Evolutionary conservation across 1,140 invertebrate species (phyloP).

Genomic region (Spodoptera litura): DNA sequence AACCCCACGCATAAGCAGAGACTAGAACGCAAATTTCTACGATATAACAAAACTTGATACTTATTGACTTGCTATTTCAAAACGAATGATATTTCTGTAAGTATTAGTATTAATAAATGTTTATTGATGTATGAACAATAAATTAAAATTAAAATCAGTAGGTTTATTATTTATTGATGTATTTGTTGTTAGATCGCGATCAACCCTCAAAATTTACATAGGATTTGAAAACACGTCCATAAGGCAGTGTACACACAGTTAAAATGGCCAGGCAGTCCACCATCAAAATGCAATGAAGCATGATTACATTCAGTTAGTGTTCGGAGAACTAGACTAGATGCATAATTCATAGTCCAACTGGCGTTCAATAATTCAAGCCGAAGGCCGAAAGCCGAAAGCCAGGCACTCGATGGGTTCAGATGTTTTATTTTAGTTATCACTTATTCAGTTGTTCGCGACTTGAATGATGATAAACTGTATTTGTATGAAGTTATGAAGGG

Average conservation of each 20-base stretch:
- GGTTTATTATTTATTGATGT: too few species aligned
- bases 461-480: conserved; percentile 41
- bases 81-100: too few species aligned
- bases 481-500: conserved; percentile 34
- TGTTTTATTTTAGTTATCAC: conserved; percentile 45
- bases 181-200: too few species aligned
- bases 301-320: conserved; percentile 45
- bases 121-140: too few species aligned
- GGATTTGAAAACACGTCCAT: neutral
- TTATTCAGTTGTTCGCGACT: conserved; percentile 42
- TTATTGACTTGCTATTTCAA: too few species aligned
- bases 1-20: too few species aligned
- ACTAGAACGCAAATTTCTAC: too few species aligned
- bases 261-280: conserved; percentile 12
- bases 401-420: conserved; percentile 32
- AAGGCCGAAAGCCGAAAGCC: conserved; percentile 40
- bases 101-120: too few species aligned
- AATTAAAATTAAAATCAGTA: too few species aligned
- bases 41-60: too few species aligned
- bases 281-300: conserved; percentile 43
- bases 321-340: conserved; percentile 39
- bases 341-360: conserved; percentile 41
- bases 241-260: neutral
- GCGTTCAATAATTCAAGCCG: conserved; percentile 44
- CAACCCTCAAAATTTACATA: neutral